Base-by-base conservation (phyloP, 2,888 invertebrate species). In the Nezara viridula region DNA sequence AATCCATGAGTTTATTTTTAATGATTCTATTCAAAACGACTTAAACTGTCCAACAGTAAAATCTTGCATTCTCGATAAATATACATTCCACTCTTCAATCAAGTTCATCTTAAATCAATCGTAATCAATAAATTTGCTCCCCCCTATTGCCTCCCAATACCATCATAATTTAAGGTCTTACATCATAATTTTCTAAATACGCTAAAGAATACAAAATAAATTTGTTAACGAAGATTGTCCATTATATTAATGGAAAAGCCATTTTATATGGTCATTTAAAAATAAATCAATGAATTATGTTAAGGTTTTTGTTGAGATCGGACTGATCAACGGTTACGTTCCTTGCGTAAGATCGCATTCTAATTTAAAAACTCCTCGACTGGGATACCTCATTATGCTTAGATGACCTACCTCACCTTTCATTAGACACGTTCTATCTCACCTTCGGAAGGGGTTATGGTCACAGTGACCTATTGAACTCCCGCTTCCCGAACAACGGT, bases 391-490 rank as follows among this genome's bases (percentile, higher is more conserved):
- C 66, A 73, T 73, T 32, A 73, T 73, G 66, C 66, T 37, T 19
- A 19, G 66, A 73, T 32, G 66, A 73, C 66, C 66, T 73, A 24
- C 32, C 37, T 73, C n/a, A 81, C 81, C 81, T 81, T 81, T 81
- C 81, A 81, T 81, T 81, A 47, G 44, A 44, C 44, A 40, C 44
- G 81, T 47, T 44, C 81, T 14, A 6, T n/a, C n/a, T 81, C 44
- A 81, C 81, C 81, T 81, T 81, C 5, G 81, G 14, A 40, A n/a
- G 14, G 16, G 81, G 81, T 44, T 47, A 81, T 44, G 81, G 40
- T 40, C 81, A 37, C n/a, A 37, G 81, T n/a, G 44, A 81, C 81
- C 81, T 81, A 81, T 81, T 73, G 66, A 73, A 73, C 66, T 73
- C 66, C 37, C 66, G 66, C 32, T 40, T 81, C 44, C 40, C 4